These are phyloP conservation scores for Adelognathus sp. DNA, from an alignment of 2,888 invertebrate genomes.

Conservation along the genomic window DNA sequence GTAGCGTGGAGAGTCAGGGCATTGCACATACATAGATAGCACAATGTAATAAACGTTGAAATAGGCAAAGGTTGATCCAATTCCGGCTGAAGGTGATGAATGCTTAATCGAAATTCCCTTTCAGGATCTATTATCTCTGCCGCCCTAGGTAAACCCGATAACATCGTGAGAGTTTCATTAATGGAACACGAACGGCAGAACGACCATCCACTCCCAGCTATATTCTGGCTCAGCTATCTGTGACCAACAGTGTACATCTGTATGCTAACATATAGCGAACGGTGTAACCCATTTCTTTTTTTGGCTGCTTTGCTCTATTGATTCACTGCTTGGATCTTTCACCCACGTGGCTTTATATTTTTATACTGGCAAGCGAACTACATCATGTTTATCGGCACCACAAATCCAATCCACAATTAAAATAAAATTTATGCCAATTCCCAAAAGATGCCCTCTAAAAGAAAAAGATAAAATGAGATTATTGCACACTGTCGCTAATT, in stretches of 20 bases:
- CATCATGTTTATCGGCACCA: neutral
- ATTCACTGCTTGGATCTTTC: neutral
- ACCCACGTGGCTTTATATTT: neutral
- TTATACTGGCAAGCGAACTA: neutral
- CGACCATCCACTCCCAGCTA: neutral
- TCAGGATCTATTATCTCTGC: conserved; percentile 28
- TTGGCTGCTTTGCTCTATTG: neutral
- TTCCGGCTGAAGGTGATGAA: conserved; percentile 19
- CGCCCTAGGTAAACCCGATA: conserved; percentile 4
- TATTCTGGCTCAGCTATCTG: neutral
- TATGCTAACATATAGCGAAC: neutral
- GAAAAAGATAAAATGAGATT: no score
- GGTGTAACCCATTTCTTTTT: neutral
- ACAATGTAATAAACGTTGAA: neutral
- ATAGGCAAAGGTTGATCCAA: conserved; percentile 19
- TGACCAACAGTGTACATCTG: no score
- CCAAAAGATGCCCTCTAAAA: neutral
- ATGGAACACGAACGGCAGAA: conserved; percentile 13
- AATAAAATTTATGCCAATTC: neutral
- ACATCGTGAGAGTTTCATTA: conserved; percentile 35
- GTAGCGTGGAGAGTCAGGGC: no score
- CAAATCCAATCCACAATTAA: neutral
- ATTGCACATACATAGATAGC: neutral
- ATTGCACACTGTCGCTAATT: no score
- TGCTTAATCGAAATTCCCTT: conserved; percentile 33